These are phyloP conservation scores for Phengaris alcon DNA, from an alignment of 2,888 invertebrate species.

Conservation along the genomic window DNA sequence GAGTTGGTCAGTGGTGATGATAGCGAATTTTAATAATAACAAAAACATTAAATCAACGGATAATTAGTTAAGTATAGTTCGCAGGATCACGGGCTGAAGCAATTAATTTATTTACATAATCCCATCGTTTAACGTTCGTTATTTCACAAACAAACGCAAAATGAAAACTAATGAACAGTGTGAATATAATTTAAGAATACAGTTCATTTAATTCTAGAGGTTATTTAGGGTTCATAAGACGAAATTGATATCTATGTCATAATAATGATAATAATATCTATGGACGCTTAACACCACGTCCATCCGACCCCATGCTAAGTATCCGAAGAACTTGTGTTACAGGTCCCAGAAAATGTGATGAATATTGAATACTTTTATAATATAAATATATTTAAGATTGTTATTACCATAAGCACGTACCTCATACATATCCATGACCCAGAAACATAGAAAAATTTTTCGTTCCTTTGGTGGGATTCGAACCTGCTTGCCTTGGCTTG, in stretches of 20 bases:
- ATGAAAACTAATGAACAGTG: constrained; percentile 21
- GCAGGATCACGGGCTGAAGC: constrained; percentile 17
- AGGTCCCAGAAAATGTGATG: no score
- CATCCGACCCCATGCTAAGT: no score
- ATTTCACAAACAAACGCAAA: constrained; percentile 3
- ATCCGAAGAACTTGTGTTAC: no score
- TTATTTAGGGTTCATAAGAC: background rate
- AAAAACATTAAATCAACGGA: background rate
- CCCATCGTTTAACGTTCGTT: constrained; percentile 19
- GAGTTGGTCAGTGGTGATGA: background rate
- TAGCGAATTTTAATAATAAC: background rate
- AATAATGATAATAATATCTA: no score
- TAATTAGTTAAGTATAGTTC: constrained; percentile 13
- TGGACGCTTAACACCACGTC: no score
- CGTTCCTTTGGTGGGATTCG: no score
- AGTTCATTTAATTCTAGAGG: background rate
- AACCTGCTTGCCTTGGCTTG: no score
- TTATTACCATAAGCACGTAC: no score
- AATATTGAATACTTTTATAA: no score
- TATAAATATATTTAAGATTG: no score
- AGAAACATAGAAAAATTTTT: no score
- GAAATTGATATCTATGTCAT: background rate
- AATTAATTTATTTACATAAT: constrained; percentile 28
- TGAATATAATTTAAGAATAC: background rate
- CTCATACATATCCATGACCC: no score